Conservation (phyloP, 2,888 invertebrate species). For the Eupsilia transversa region DNA sequence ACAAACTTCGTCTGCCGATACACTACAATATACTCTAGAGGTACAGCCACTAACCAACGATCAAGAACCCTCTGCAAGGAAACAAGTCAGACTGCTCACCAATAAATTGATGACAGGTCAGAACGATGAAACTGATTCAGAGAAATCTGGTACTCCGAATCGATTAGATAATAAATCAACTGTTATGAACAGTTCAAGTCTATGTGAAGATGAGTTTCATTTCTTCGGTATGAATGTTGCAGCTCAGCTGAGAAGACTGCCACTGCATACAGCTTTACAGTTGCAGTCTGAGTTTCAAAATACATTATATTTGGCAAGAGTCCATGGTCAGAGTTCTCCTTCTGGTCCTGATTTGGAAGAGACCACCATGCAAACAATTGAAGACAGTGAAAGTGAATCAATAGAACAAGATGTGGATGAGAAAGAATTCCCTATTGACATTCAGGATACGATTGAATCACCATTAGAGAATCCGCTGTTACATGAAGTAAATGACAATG, state of each 20-base stretch:
- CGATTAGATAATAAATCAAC: not conserved
- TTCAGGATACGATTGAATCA: not conserved
- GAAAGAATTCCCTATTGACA: conserved; percentile 14
- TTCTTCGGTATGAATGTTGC: conserved; percentile 47
- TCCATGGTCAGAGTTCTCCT: not conserved
- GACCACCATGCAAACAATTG: not conserved
- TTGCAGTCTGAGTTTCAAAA: conserved; percentile 35
- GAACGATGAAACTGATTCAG: conserved; percentile 10
- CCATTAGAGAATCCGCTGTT: not conserved
- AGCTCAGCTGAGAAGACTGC: conserved; percentile 35
- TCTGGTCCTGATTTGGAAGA: conserved; percentile 7
- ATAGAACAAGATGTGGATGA: conserved; percentile 26
- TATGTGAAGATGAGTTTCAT: conserved; percentile 27
- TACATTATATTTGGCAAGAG: conserved; percentile 36
- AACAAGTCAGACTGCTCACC: not conserved
- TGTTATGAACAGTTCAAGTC: not conserved
- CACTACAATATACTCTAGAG: not conserved
- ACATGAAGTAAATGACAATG: not conserved
- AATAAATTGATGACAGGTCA: not conserved
- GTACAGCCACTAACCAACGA: not conserved
- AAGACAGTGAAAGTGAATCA: conserved; percentile 24
- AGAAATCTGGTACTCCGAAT: conserved; percentile 3
- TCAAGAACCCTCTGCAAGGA: not conserved
- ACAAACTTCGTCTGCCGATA: conserved; percentile 1
- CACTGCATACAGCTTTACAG: conserved; percentile 27